Percentiles rank a stretch among this genome's conserved stretches.
Evolutionary conservation across 23 tunicate genomes (phyloP).

Genomic region (Pegea sp.): DNA sequence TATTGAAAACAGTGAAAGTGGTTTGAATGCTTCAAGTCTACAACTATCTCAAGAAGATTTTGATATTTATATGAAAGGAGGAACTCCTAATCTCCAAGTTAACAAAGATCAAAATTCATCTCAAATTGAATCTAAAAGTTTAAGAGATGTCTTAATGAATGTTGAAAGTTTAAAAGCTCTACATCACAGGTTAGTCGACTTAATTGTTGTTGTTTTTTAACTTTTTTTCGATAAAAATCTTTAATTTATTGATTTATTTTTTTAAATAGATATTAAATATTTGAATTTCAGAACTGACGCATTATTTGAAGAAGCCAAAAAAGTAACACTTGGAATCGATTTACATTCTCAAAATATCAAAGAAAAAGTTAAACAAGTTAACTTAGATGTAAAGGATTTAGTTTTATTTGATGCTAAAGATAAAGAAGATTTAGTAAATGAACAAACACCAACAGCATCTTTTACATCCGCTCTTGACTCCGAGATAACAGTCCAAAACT

Average conservation of each 20-base stretch:
- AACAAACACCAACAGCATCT: too few species aligned
- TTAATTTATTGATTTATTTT: background rate
- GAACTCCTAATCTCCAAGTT: conserved; percentile 6
- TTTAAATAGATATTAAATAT: background rate
- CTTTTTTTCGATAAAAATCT: background rate
- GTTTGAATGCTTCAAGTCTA: conserved; percentile 70
- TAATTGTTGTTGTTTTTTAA: background rate
- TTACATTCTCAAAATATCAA: conserved; percentile 11
- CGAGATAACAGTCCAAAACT: too few species aligned
- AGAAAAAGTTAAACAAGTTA: conserved; percentile 11
- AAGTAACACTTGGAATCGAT: conserved; percentile 24
- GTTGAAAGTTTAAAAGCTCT: conserved; percentile 41
- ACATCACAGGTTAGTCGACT: conserved; percentile 28
- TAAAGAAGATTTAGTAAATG: too few species aligned
- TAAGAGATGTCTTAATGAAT: conserved; percentile 48
- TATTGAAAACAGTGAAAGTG: conserved; percentile 67
- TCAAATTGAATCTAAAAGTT: conserved; percentile 22
- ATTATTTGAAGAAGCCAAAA: conserved; percentile 19
- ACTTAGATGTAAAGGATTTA: too few species aligned
- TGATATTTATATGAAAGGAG: conserved; percentile 73
- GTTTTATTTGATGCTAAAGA: too few species aligned
- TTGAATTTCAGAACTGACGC: conserved; percentile 17
- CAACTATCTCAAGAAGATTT: conserved; percentile 48
- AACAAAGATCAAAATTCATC: background rate
- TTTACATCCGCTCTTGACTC: too few species aligned